phyloP scores from a whole-genome alignment of 2,888 invertebrate species.

The Hybos culiciformis region DNA sequence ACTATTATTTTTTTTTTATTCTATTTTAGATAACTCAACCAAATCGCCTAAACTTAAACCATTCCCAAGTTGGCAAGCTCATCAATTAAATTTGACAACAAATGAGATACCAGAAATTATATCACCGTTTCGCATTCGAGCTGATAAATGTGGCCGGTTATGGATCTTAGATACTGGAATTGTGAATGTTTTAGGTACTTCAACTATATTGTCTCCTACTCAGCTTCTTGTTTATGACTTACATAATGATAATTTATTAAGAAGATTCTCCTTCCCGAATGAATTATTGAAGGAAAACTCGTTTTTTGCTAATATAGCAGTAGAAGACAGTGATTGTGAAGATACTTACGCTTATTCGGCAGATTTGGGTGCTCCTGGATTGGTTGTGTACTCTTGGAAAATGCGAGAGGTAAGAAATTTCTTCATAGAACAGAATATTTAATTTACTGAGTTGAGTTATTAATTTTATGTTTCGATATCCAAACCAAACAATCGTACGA shows the following conservation, averaged over 20 bases:
- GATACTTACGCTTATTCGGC: constrained; percentile 59
- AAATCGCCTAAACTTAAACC: constrained; percentile 59
- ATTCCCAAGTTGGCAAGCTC: constrained; percentile 68
- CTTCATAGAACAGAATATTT: too few relatives aligned
- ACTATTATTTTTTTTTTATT: too few relatives aligned
- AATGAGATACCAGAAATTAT: constrained; percentile 49
- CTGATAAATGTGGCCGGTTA: constrained; percentile 60
- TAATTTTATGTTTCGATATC: too few relatives aligned
- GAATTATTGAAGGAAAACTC: constrained; percentile 53
- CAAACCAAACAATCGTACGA: too few relatives aligned
- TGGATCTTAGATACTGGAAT: constrained; percentile 70
- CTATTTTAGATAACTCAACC: constrained; percentile 45
- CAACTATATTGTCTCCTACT: constrained; percentile 41
- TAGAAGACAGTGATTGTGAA: constrained; percentile 60
- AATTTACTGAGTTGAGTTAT: too few relatives aligned
- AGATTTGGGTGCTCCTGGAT: constrained; percentile 52
- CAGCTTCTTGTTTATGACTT: constrained; percentile 59
- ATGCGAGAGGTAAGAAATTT: too few relatives aligned
- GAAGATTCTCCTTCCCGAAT: constrained; percentile 49
- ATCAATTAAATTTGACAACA: constrained; percentile 41
- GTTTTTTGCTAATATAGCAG: constrained; percentile 60
- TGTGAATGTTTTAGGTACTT: constrained; percentile 42
- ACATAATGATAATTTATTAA: constrained; percentile 52
- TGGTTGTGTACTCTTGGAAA: constrained; percentile 65
- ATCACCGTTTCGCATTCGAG: constrained; percentile 58